Evolutionary conservation across 2,888 invertebrate genomes (phyloP), one percentile per base, ranked within the genome.

Genomic region (Syrista parreyssii): DNA sequence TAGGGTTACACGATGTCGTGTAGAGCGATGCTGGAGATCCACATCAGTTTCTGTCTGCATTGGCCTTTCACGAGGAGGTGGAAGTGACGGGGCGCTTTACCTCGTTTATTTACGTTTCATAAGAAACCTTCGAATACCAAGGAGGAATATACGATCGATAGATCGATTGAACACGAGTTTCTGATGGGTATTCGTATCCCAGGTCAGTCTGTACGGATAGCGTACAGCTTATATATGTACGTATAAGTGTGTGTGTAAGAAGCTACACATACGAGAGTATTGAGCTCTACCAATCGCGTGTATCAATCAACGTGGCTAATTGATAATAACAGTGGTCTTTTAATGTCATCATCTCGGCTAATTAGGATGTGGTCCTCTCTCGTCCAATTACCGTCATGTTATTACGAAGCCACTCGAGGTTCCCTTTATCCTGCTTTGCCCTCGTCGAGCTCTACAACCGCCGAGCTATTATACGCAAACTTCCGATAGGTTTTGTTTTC

Each of bases 261-360:
- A 23, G 23, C 23, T 55, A 23, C 55, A 55, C 23, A 55, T 23
- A 23, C 23, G 23, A 23, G 55, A 55, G 71, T 71, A 32, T 71
- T 32, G 15, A 32, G 71, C 31, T 33, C 71, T 12, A 31, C 71
- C 71, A 33, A 71, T 71, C 71, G 71, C 32, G 33, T 83, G 85
- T 88, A 88, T 88, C 87, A 86, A 87, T 85, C 88, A 85, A 81
- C 81, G 81, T 80, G 79, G 84, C 80, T 88, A 88, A 88, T 88
- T 88, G 88, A 89, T 88, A 88, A 88, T 88, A 88, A 88, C 88
- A 85, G 86, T 84, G 83, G 84, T 83, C 86, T 88, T 87, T 87
- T 86, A 87, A 87, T 85, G 85, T 87, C 85, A 85, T 87, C 84
- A 84, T 86, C 83, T 81, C 81, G 74, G 83, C 83, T 88, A 88